phyloP scores from a whole-genome alignment of 2,113 vertebrate genomes.

The Neotoma lepida region DNA sequence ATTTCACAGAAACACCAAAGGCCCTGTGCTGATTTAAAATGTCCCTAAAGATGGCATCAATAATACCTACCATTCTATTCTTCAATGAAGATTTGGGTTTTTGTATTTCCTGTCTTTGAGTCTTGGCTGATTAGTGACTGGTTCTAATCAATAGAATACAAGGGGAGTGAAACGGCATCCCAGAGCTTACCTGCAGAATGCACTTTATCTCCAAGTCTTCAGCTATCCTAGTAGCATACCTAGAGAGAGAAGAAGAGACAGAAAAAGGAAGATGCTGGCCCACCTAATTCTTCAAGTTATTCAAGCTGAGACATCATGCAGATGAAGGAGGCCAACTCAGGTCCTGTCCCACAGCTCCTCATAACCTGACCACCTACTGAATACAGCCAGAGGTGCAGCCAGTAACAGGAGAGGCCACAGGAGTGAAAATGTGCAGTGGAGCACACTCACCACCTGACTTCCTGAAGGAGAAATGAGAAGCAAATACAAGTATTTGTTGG shows the following conservation, averaged over 20 bases:
- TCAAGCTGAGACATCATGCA: background rate
- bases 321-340: background rate
- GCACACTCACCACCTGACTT: background rate
- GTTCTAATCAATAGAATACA: background rate
- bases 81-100: background rate
- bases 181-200: background rate
- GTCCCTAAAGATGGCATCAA: background rate
- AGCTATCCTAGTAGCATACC: background rate
- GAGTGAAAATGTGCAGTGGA: background rate
- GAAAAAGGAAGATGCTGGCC: background rate
- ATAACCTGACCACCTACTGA: background rate
- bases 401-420: background rate
- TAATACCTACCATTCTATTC: background rate
- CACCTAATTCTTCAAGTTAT: background rate
- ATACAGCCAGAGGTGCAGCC: background rate
- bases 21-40: background rate
- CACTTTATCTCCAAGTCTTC: background rate
- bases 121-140: background rate
- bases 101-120: background rate
- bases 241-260: background rate
- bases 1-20: background rate
- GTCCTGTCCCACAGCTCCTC: too few species aligned
- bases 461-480: background rate
- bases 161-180: background rate
- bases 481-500: background rate